These are phyloP conservation scores for Acanthosepion esculentum DNA, from an alignment of 2,888 invertebrate species.

Conservation along the genomic window DNA sequence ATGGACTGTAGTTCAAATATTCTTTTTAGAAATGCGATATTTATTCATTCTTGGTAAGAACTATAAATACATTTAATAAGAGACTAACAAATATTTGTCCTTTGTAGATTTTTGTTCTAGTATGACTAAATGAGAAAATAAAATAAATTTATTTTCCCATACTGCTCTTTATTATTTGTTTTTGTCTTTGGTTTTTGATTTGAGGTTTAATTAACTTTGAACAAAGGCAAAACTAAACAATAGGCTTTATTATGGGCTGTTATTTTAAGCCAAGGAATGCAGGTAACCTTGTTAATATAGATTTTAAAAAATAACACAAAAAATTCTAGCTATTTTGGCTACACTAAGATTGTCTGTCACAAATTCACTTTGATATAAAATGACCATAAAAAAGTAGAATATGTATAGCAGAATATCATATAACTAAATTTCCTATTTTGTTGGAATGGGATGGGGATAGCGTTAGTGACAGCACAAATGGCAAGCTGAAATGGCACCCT, in stretches of 20 bases:
- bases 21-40: neutral
- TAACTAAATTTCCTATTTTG: neutral
- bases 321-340: too few species aligned
- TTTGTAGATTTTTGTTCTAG: neutral
- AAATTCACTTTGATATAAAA: neutral
- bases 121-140: neutral
- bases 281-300: neutral
- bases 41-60: neutral
- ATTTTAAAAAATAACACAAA: too few species aligned
- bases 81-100: neutral
- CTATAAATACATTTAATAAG: neutral
- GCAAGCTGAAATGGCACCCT: neutral
- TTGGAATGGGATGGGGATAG: neutral
- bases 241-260: neutral
- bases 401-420: neutral
- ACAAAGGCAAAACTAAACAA: neutral
- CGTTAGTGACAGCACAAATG: neutral
- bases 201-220: neutral
- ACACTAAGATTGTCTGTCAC: neutral
- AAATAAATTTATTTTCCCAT: neutral
- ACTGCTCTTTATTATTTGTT: neutral
- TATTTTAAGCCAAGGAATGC: neutral
- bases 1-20: neutral
- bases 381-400: neutral
- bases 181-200: neutral